Conservation (phyloP, 2,113 vertebrate genomes). For the Cichladusa arquata region DNA sequence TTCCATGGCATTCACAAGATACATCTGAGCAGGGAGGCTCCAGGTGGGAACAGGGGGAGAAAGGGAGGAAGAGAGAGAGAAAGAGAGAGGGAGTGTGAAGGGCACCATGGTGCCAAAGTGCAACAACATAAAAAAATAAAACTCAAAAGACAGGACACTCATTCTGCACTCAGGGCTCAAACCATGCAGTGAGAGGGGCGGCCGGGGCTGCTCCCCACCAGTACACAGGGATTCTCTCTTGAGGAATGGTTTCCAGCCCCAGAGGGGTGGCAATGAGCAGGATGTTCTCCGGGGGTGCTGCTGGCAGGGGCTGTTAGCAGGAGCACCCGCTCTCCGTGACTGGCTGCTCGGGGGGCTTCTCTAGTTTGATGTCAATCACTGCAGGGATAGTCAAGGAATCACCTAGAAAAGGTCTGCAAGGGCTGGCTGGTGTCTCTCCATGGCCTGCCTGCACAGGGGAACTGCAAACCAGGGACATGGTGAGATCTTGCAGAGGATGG, state of each 20-base stretch:
- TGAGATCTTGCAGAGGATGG: neutral
- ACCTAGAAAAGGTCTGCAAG: fast-evolving
- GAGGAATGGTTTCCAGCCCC: slow-evolving; percentile 81
- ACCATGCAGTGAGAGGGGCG: slow-evolving; percentile 85
- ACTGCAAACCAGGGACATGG: neutral
- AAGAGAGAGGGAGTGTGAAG: slow-evolving; percentile 41
- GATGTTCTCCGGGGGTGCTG: slow-evolving; percentile 73
- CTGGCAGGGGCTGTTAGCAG: slow-evolving; percentile 78
- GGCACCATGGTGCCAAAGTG: slow-evolving; percentile 78
- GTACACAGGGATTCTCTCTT: slow-evolving; percentile 72
- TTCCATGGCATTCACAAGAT: slow-evolving; percentile 50
- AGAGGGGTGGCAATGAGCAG: slow-evolving; percentile 69
- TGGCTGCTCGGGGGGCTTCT: slow-evolving; percentile 86
- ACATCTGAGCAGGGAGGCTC: slow-evolving; percentile 49
- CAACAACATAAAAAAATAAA: slow-evolving; percentile 77
- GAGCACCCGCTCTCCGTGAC: slow-evolving; percentile 89
- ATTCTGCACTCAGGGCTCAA: slow-evolving; percentile 82
- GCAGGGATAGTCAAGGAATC: slow-evolving; percentile 75
- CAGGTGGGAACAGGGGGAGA: neutral
- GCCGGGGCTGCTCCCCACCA: slow-evolving; percentile 65
- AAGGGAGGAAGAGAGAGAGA: neutral
- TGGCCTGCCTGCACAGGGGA: neutral
- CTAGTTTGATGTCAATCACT: slow-evolving; percentile 92
- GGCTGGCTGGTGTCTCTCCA: neutral
- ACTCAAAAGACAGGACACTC: slow-evolving; percentile 68